These are phyloP conservation scores for Cactoblastis cactorum DNA, from an alignment of 2,888 invertebrate genomes.

Conservation along the genomic window DNA sequence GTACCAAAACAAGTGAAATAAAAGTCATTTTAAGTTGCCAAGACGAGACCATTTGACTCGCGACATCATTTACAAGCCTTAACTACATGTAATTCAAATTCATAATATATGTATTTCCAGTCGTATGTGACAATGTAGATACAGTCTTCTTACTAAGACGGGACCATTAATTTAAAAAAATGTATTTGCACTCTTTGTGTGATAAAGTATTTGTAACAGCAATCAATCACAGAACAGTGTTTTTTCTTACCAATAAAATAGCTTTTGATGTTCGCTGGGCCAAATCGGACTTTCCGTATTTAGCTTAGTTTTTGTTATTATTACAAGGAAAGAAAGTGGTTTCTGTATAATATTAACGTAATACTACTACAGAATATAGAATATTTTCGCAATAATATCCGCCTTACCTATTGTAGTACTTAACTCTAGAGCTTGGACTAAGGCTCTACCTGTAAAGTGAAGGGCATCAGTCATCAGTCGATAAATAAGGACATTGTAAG, in stretches of 20 bases:
- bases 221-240: neutral
- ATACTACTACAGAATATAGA: constrained; percentile 31
- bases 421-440: no score
- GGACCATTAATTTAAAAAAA: no score
- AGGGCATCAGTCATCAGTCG: neutral
- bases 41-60: no score
- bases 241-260: constrained; percentile 10
- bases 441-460: no score
- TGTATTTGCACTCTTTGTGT: neutral
- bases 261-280: constrained; percentile 22
- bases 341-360: constrained; percentile 47
- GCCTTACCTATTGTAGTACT: constrained; percentile 4
- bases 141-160: no score
- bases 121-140: no score
- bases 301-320: constrained; percentile 40
- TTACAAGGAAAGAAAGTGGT: constrained; percentile 48
- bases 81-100: no score
- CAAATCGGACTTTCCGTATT: constrained; percentile 33
- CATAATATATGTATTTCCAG: no score
- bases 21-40: no score
- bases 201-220: neutral
- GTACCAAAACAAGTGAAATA: no score
- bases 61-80: no score
- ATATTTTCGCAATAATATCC: constrained; percentile 30
- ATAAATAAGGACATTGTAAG: no score